Conservation (phyloP, 2,888 invertebrate genomes). For the Xestoiulus laeticollis region DNA sequence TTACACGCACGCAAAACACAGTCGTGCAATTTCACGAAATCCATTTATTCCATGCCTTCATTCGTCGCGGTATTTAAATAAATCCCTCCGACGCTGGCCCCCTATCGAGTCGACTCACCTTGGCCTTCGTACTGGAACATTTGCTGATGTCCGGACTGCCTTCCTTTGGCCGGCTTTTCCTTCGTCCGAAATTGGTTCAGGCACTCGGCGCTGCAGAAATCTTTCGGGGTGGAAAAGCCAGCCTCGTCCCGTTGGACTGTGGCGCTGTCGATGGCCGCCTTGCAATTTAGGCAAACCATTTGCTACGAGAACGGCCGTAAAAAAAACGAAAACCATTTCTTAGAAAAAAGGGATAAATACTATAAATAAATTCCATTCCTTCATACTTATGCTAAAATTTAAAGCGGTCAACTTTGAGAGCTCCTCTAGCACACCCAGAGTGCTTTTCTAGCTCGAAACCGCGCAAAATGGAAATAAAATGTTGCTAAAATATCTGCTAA, state of each 20-base stretch:
- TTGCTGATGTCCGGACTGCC: conserved; percentile 36
- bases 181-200: conserved; percentile 85
- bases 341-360: no score
- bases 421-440: no score
- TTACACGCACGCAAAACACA: background rate
- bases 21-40: background rate
- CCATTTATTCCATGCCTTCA: background rate
- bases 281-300: conserved; percentile 68
- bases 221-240: conserved; percentile 71
- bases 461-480: no score
- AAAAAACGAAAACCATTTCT: no score
- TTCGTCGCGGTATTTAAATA: background rate
- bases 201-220: conserved; percentile 86
- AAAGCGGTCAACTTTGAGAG: no score
- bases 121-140: conserved; percentile 41
- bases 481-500: no score
- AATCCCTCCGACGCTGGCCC: background rate
- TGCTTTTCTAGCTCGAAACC: no score
- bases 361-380: no score
- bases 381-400: no score
- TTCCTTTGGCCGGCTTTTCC: conserved; percentile 58
- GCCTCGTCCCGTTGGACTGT: conserved; percentile 70
- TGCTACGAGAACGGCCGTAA: background rate
- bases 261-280: conserved; percentile 82
- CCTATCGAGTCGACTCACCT: background rate